phyloP scores from a whole-genome alignment of 2,797 vertebrate species.

The Oreochromis grahami region DNA sequence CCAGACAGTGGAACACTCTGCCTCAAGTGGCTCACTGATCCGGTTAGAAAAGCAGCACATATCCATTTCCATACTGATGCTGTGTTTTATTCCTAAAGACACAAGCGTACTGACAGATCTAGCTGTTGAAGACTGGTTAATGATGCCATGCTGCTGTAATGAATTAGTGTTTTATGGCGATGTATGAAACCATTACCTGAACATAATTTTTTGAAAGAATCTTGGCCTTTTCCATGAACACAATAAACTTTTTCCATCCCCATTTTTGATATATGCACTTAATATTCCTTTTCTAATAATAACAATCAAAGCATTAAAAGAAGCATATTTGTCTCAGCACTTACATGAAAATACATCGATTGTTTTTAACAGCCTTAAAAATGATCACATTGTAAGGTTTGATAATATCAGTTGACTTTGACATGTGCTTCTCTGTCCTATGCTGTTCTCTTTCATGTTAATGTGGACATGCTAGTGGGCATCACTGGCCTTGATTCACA shows the following conservation, averaged over 20 bases:
- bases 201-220: not conserved
- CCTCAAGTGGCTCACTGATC: conserved; percentile 24
- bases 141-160: not conserved
- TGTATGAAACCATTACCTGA: not conserved
- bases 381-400: not conserved
- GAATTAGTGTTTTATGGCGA: not conserved
- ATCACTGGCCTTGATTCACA: conserved; percentile 14
- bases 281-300: not conserved
- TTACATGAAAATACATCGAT: not conserved
- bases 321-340: not conserved
- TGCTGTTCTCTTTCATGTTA: not conserved
- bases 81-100: conserved; percentile 23
- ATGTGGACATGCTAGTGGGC: conserved; percentile 20
- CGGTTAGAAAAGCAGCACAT: conserved; percentile 1
- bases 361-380: not conserved
- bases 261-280: not conserved
- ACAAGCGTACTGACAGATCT: not conserved
- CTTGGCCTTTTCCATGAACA: not conserved
- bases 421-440: not conserved
- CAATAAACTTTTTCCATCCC: not conserved
- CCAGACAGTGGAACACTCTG: conserved; percentile 4
- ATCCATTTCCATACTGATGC: conserved; percentile 1
- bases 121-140: conserved; percentile 6
- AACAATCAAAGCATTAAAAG: not conserved
- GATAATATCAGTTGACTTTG: not conserved